Base-by-base conservation (phyloP, 2,113 vertebrate species). In the Marmota flaviventris region DNA sequence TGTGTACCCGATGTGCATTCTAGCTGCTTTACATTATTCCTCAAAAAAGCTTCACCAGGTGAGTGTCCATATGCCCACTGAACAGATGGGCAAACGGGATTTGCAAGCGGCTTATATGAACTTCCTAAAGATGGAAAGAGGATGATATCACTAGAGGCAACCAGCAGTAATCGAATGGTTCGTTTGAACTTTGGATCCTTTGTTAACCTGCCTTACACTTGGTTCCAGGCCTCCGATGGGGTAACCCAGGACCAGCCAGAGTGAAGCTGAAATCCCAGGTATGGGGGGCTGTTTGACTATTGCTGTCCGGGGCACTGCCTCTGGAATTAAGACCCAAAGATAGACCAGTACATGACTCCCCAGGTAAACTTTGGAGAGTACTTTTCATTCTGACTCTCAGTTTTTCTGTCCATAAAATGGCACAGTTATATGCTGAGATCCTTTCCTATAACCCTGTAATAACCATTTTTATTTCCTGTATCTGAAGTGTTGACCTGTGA, bases 301-400 rank as follows among this genome's bases (percentile, higher is more conserved):
- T 1, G 45, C 16, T 2, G 27, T 27, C 27, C 39, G 16, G 7
- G 13, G 7, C 24, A 8, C 29, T 14, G 42, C 20, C 34, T 79
- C 24, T 70, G 51, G 18, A 39, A 10, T n/a, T 83, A 67, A 37
- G n/a, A 81, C n/a, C 8, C 39, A 48, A 34, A 85, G 4, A 27
- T 0, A 25, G 8, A 14, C 61, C 39, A 10, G 53, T 77, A 25
- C 2, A 0, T 1, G 25, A 48, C 25, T 81, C 10, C 4, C n/a
- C 10, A 20, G 51, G 0, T 8, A n/a, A 69, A 1, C 24, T 75
- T n/a, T 13, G 25, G 32, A 16, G 58, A 10, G 42, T 5, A 0
- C 29, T 8, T 14, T 51, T 51, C 25, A 37, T 53, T 67, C 6
- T 10, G 25, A 72, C 32, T 24, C 69, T 83, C 48, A 42, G 5